These are phyloP conservation scores for Pangasianodon gigas DNA, from an alignment of 2,113 vertebrate species.

Conservation along the genomic window DNA sequence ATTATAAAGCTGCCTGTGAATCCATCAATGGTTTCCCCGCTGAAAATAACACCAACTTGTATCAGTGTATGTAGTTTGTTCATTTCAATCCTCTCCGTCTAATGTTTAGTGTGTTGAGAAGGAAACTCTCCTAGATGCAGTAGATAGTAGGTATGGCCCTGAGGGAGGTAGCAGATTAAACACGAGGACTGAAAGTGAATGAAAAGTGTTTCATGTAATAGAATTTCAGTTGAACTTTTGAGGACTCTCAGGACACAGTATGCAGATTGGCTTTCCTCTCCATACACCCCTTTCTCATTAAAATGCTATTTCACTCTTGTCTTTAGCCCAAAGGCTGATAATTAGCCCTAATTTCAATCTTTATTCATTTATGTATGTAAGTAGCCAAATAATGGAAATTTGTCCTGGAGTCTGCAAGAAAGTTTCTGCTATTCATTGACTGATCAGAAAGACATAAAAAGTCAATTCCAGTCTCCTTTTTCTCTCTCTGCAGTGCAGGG, in stretches of 20 bases:
- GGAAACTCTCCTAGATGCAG: background rate
- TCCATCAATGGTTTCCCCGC: background rate
- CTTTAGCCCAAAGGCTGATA: constrained; percentile 23
- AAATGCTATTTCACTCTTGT: constrained; percentile 11
- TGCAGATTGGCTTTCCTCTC: constrained; percentile 31
- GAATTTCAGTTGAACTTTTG: constrained; percentile 17
- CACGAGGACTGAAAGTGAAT: background rate
- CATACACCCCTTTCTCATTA: constrained; percentile 25
- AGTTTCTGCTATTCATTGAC: constrained; percentile 17
- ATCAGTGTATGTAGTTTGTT: background rate
- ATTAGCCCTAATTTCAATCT: constrained; percentile 36
- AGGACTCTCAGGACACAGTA: constrained; percentile 29
- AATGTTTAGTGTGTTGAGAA: background rate
- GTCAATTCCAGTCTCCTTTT: background rate
- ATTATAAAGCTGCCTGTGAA: constrained; percentile 8
- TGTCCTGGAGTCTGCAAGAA: background rate
- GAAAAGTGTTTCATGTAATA: constrained; percentile 7
- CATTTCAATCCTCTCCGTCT: background rate
- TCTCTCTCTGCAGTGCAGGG: constrained; percentile 52
- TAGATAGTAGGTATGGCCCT: background rate
- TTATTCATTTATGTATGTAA: constrained; percentile 31
- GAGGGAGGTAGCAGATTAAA: constrained; percentile 3
- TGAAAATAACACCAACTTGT: background rate
- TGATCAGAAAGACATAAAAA: constrained; percentile 5
- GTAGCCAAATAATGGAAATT: constrained; percentile 24